Base-by-base conservation (phyloP, 2,888 invertebrate genomes). In the Polylopha cassiicola region DNA sequence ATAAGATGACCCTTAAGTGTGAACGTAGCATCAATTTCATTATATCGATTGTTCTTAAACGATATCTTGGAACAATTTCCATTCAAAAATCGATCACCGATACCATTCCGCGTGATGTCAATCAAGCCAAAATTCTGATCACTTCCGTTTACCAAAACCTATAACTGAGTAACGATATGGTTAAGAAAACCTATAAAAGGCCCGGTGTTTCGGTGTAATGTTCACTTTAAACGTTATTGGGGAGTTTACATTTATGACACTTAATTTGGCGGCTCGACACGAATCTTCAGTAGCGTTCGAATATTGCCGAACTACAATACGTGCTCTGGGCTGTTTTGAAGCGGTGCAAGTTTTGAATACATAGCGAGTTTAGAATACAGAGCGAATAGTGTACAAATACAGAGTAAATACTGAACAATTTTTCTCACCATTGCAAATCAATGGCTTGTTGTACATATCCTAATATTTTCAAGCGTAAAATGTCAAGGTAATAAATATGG, bases 211-310 rank as follows among this genome's bases (percentile, higher is more conserved):
- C 53, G 48, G 52, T 51, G 52, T 71, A 68, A 76, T 69, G 68
- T 62, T 53, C 61, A 53, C 53, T 61, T 69, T 73, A 71, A 78
- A 67, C 71, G 65, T 74, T 72, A 75, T 63, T 63, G 49, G 48
- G 47, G 48, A 61, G 70, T 80, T 80, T 78, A 81, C 69, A 61
- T 77, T 84, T 81, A 84, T 73, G 78, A 74, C 76, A 73, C 73
- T 73, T 81, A 84, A 84, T 82, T 80, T 76, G 70, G 65, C 58
- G 60, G 67, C 70, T 69, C 66, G 62, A 65, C 59, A 53, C 50
- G 58, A 58, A 58, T 61, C 61, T 59, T 65, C 66, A 67, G 78
- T 73, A 77, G 76, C 73, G 62, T 65, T 54, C 65, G 71, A 69
- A 74, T 75, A 71, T 70, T 65, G 65, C 65, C 72, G 53, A 62